phyloP scores from a whole-genome alignment of 2,797 vertebrate genomes.

The Hippopotamyrus pictus region DNA sequence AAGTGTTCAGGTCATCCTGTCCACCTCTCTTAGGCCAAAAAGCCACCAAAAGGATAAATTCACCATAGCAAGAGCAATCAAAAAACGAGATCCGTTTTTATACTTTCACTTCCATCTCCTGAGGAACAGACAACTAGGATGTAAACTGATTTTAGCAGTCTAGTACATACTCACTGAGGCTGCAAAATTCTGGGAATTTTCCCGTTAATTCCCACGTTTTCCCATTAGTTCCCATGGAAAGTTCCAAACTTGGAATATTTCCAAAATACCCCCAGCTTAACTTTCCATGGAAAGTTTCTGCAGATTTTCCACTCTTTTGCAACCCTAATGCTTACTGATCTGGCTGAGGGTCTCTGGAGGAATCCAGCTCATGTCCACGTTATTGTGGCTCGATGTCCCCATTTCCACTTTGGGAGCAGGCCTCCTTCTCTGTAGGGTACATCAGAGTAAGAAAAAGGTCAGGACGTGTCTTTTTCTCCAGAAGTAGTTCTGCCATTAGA shows the following conservation, averaged over 20 bases:
- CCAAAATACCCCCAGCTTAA: background rate
- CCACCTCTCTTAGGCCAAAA: background rate
- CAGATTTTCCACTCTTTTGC: background rate
- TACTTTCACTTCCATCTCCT: background rate
- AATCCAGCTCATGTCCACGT: constrained; percentile 98
- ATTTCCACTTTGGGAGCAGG: constrained; percentile 88
- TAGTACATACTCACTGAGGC: constrained; percentile 66
- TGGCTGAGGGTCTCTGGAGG: constrained; percentile 96
- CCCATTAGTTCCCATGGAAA: background rate
- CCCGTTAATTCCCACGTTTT: background rate
- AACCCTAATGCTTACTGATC: constrained; percentile 78
- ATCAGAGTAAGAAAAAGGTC: background rate
- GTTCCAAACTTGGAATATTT: background rate
- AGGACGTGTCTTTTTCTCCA: background rate
- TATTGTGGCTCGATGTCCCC: constrained; percentile 89
- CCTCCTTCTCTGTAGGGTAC: constrained; percentile 73
- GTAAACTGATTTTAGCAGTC: background rate
- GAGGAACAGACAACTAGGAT: background rate
- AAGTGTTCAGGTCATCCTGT: background rate
- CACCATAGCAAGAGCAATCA: background rate
- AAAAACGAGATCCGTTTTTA: background rate
- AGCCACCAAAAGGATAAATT: background rate
- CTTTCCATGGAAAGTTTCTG: background rate
- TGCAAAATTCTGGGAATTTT: background rate
- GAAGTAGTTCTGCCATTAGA: background rate